Percentiles rank a stretch among this genome's conserved stretches.
Conservation (phyloP, 2,888 invertebrate genomes). For the Trichopria drosophilae region DNA sequence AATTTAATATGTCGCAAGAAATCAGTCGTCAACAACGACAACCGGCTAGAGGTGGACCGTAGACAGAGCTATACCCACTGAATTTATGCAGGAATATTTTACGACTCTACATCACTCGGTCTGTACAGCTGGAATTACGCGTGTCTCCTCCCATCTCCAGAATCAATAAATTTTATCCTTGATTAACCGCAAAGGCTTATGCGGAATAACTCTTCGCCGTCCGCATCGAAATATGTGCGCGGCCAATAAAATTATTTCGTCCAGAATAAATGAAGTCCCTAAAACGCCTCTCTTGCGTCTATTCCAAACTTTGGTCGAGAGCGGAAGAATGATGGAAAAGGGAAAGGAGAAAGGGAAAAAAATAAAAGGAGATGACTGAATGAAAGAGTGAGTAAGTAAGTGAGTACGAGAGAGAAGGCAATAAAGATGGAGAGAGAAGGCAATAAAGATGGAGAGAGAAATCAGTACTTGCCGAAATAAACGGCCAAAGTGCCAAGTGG, state of each 20-base stretch:
- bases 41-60: background rate
- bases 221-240: constrained; percentile 39
- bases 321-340: constrained; percentile 2
- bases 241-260: constrained; percentile 43
- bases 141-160: constrained; percentile 22
- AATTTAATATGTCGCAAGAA: too few species aligned
- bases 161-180: constrained; percentile 42
- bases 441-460: constrained; percentile 29
- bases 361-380: constrained; percentile 17
- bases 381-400: constrained; percentile 1
- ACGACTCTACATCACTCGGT: constrained; percentile 17
- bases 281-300: constrained; percentile 29
- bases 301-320: constrained; percentile 30
- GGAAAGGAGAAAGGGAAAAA: constrained; percentile 15
- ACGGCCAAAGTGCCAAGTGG: constrained; percentile 49
- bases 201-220: constrained; percentile 44
- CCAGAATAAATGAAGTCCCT: constrained; percentile 40
- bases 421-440: constrained; percentile 37
- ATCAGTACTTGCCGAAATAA: constrained; percentile 47
- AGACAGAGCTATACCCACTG: too few species aligned
- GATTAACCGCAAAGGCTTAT: constrained; percentile 42
- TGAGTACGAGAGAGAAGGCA: constrained; percentile 22
- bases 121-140: constrained; percentile 25
- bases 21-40: too few species aligned
- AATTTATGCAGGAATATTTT: constrained; percentile 25